Base-by-base conservation (phyloP, 2,888 invertebrate genomes). In the Aleiodes alternator region DNA sequence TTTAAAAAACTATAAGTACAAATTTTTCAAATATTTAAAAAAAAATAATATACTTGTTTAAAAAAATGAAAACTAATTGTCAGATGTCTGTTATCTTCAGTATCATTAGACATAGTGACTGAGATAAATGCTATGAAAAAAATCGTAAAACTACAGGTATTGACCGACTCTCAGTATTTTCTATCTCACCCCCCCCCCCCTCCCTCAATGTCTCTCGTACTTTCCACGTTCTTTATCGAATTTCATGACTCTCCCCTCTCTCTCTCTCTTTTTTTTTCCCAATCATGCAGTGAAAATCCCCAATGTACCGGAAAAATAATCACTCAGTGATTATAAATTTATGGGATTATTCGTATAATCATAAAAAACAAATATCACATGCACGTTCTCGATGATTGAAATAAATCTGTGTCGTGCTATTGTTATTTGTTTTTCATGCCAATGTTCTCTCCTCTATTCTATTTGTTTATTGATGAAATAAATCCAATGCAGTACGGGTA, bases 131-230 rank as follows among this genome's bases (percentile, higher is more conserved):
- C 14, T 12, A 23, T 4, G 14, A 23, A 43, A 48, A 23, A 64
- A 64, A 48, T 64, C 12, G 14, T n/a, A 43, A 43, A 50, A 31
- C 51, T 61, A n/a, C 14, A n/a, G 12, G 31, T 68, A 68, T 68
- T 34, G 68, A 68, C 68, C 50, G 50, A 29, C 31, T 68, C 23
- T 16, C 14, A 23, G 38, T 48, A 23, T 64, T 29, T 64, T 43
- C 53, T 53, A 53, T 14, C 64, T 43, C 48, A 48, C 23, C 23
- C 23, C 23, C 23, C 12, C 61, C 23, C 23, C 23, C 23, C 23
- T 23, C 61, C 34, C 34, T 0, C 43, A 38, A n/a, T 31, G 14
- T 4, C 0, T 29, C 11, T 34, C 16, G n/a, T 12, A 48, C 50
- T 14, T 31, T 12, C 51, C 31, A 50, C n/a, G 9, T 48, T 68